These are phyloP conservation scores for Phaonia tiefii DNA, from an alignment of 2,888 invertebrate species.

Conservation along the genomic window DNA sequence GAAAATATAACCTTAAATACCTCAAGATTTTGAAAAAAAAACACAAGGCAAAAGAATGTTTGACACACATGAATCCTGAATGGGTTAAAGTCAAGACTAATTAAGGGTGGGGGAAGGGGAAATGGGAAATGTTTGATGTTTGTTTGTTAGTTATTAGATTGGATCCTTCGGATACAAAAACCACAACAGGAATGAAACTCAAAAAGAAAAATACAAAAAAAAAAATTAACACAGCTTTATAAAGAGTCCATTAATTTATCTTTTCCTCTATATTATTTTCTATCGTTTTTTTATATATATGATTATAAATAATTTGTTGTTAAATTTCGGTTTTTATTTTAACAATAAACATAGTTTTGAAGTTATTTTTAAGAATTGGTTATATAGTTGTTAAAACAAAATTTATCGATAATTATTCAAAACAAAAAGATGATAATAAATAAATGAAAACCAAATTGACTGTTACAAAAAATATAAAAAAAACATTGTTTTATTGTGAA, in stretches of 20 bases:
- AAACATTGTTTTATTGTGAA: conserved; percentile 64
- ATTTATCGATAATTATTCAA: conserved; percentile 53
- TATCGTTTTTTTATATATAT: conserved; percentile 16
- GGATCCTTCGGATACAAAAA: conserved; percentile 28
- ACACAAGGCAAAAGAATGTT: conserved; percentile 9
- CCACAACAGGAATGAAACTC: conserved; percentile 37
- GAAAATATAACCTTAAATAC: conserved; percentile 65
- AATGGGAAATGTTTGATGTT: conserved; percentile 38
- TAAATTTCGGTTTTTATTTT: conserved; percentile 10
- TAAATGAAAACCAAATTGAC: conserved; percentile 59
- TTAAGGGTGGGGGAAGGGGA: not conserved
- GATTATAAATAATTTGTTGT: conserved; percentile 5
- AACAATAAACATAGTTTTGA: conserved; percentile 36
- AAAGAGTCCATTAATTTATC: not conserved
- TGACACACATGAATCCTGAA: not conserved
- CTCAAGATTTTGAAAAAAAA: conserved; percentile 53
- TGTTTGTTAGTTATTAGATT: conserved; percentile 32
- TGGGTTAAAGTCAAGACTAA: conserved; percentile 7
- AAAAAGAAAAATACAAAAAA: conserved; percentile 7
- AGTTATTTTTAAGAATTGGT: conserved; percentile 64
- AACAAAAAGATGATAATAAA: conserved; percentile 52
- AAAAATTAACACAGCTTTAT: not conserved
- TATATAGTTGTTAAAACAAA: conserved; percentile 57
- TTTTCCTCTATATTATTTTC: not conserved
- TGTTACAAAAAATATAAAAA: conserved; percentile 57